phyloP scores from a whole-genome alignment of 2,797 vertebrate genomes.

The Arrhamphus sclerolepis region DNA sequence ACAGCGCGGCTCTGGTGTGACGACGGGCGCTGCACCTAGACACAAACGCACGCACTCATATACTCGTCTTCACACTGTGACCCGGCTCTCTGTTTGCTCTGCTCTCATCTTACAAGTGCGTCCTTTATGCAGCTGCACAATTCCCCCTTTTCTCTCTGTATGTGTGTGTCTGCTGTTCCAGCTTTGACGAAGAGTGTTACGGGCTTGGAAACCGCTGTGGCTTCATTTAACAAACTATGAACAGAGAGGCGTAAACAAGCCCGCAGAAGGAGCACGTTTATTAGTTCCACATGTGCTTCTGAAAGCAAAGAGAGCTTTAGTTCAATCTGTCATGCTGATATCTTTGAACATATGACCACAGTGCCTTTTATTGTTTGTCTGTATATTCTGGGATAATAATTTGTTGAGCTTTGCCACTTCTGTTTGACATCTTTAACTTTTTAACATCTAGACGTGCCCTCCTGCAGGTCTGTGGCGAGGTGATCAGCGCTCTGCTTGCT shows the following conservation, averaged over 20 bases:
- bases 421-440: too few relatives aligned
- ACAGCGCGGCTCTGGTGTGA: slow-evolving; percentile 5
- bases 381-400: too few relatives aligned
- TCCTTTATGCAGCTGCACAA: slow-evolving; percentile 46
- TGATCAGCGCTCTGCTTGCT: neutral
- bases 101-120: slow-evolving; percentile 19
- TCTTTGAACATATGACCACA: too few relatives aligned
- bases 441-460: neutral
- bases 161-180: slow-evolving; percentile 21
- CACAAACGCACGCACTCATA: neutral
- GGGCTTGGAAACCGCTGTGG: slow-evolving; percentile 38
- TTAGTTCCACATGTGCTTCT: too few relatives aligned
- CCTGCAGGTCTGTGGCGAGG: neutral
- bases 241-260: neutral
- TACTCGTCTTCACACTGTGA: neutral
- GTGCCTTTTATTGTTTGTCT: too few relatives aligned
- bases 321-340: too few relatives aligned
- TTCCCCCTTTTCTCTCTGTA: slow-evolving; percentile 10
- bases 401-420: too few relatives aligned
- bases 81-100: neutral
- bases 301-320: too few relatives aligned
- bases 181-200: slow-evolving; percentile 24
- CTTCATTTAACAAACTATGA: slow-evolving; percentile 19
- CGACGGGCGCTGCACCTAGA: neutral
- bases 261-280: too few relatives aligned